These are phyloP conservation scores for Alethe castanea DNA, from an alignment of 2,113 vertebrate species.

Conservation along the genomic window DNA sequence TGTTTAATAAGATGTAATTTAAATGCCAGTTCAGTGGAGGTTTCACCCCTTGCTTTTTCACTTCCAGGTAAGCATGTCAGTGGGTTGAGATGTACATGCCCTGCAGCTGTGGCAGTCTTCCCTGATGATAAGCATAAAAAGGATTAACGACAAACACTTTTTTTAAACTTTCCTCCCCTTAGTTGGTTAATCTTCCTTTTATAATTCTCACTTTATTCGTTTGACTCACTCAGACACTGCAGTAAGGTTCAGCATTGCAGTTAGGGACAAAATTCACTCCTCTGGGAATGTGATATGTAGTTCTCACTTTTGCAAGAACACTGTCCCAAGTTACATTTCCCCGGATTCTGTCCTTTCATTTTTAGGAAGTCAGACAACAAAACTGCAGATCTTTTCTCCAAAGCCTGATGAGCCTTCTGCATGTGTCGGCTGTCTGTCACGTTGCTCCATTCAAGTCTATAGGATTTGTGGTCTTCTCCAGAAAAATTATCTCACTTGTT, in stretches of 20 bases:
- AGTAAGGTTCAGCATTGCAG: not conserved
- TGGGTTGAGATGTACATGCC: constrained; percentile 46
- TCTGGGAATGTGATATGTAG: not conserved
- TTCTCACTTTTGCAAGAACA: not conserved
- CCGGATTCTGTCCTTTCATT: not conserved
- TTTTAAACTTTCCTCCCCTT: constrained; percentile 1
- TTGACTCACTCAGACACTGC: not conserved
- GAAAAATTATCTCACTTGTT: not conserved
- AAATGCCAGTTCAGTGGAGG: constrained; percentile 8
- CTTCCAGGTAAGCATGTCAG: constrained; percentile 53
- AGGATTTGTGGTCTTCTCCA: not conserved
- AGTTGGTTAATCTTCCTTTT: not conserved
- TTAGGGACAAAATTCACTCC: not conserved
- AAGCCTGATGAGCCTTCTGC: not conserved
- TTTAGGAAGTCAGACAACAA: not conserved
- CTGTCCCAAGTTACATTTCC: not conserved
- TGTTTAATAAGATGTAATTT: constrained; percentile 46
- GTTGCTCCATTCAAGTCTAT: not conserved
- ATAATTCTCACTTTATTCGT: not conserved
- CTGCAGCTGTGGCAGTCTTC: constrained; percentile 57
- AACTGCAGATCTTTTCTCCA: not conserved
- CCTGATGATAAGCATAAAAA: constrained; percentile 28
- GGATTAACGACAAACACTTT: constrained; percentile 38
- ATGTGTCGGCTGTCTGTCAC: not conserved
- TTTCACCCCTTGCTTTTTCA: constrained; percentile 43